Percentiles rank a stretch among this genome's conserved stretches.
Conservation (phyloP, 2,888 invertebrate genomes). For the Tanytarsus gracilentus region DNA sequence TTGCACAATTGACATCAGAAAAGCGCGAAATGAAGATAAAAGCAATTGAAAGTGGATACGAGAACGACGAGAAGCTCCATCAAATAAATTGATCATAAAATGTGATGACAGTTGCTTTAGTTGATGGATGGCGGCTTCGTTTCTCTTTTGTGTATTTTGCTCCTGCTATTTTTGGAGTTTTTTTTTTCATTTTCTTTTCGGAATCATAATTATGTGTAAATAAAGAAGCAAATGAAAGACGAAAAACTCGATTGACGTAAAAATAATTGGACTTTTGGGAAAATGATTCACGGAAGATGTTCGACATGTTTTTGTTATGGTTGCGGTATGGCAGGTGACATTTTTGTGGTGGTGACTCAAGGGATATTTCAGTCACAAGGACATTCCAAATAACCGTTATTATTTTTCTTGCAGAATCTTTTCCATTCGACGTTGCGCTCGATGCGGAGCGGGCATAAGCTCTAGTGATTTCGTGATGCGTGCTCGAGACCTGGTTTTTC, state of each 20-base stretch:
- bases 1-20: background rate
- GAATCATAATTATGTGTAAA: slow-evolving; percentile 22
- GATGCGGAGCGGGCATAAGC: slow-evolving; percentile 76
- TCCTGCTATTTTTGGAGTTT: background rate
- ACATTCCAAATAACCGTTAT: slow-evolving; percentile 21
- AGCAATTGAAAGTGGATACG: background rate
- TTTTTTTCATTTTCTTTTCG: background rate
- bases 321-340: slow-evolving; percentile 13
- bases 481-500: slow-evolving; percentile 77
- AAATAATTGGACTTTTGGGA: slow-evolving; percentile 24
- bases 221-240: background rate
- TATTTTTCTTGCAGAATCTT: slow-evolving; percentile 56
- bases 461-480: slow-evolving; percentile 87
- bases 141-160: background rate
- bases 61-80: background rate
- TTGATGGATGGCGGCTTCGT: background rate
- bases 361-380: background rate
- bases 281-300: background rate
- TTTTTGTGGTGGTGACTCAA: background rate
- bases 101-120: slow-evolving; percentile 25
- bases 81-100: slow-evolving; percentile 26
- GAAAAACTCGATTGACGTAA: background rate
- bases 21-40: slow-evolving; percentile 1
- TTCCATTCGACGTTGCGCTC: slow-evolving; percentile 73
- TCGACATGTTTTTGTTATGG: background rate